Percentiles rank a stretch among this genome's conserved stretches.
Evolutionary conservation across 2,797 vertebrate species (phyloP).

Genomic region (Eospalax fontanierii): DNA sequence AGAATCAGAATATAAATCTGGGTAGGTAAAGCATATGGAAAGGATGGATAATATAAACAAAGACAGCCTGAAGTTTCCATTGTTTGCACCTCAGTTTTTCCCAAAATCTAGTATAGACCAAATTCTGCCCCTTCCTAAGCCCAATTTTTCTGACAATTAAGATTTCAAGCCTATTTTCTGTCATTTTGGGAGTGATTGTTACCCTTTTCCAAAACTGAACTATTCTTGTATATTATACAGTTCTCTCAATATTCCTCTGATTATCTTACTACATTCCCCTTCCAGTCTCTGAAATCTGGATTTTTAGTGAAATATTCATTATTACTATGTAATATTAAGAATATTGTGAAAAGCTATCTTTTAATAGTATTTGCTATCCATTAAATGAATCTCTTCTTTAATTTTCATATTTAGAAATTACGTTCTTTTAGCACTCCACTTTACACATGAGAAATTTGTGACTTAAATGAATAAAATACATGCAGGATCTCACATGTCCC

Average conservation of each 20-base stretch:
- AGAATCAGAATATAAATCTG: background rate
- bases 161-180: slow-evolving; percentile 9
- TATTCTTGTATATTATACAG: slow-evolving; percentile 5
- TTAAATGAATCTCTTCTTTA: background rate
- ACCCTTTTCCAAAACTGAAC: background rate
- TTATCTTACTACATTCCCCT: background rate
- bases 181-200: background rate
- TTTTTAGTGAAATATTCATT: background rate
- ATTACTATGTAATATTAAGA: background rate
- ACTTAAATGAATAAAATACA: background rate
- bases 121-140: background rate
- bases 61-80: background rate
- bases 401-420: background rate
- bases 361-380: background rate
- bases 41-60: background rate
- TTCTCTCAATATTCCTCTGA: too few relatives aligned
- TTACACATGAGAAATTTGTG: slow-evolving; percentile 17
- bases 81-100: background rate
- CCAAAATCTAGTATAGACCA: background rate
- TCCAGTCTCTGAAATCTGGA: background rate
- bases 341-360: background rate
- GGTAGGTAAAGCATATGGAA: background rate
- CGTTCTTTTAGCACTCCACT: background rate
- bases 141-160: slow-evolving; percentile 12
- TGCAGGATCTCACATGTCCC: background rate